These are phyloP conservation scores for Boulengeromyrus knoepffleri DNA, from an alignment of 2,113 vertebrate species.

Conservation along the genomic window DNA sequence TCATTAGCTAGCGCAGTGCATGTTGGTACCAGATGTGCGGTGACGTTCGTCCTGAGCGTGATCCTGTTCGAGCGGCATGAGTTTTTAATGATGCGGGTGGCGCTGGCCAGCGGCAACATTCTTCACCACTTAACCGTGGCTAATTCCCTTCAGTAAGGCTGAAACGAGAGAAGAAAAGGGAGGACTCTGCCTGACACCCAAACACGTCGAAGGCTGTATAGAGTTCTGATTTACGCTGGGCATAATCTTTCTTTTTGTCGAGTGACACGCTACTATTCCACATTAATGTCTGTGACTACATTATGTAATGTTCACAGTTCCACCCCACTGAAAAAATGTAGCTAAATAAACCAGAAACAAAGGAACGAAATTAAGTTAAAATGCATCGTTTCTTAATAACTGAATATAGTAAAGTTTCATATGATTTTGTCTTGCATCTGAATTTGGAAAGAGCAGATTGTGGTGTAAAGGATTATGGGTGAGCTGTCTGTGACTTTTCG, in stretches of 20 bases:
- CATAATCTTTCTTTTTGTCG: background rate
- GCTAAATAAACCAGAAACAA: background rate
- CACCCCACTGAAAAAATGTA: background rate
- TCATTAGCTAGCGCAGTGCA: conserved; percentile 28
- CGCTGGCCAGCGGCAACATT: conserved; percentile 30
- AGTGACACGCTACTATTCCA: background rate
- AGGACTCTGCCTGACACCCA: background rate
- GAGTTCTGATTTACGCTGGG: background rate
- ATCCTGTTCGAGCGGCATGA: conserved; percentile 46
- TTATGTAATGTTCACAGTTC: background rate
- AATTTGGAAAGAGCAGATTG: background rate
- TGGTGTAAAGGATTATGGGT: background rate
- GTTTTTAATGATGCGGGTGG: conserved; percentile 26
- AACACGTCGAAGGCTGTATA: background rate
- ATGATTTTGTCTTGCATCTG: background rate
- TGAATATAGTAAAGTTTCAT: background rate
- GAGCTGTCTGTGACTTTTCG: conserved; percentile 31
- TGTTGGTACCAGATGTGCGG: conserved; percentile 33
- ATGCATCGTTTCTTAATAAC: background rate
- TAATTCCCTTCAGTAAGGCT: conserved; percentile 42
- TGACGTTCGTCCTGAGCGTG: conserved; percentile 34
- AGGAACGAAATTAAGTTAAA: too few species aligned
- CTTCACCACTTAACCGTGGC: conserved; percentile 30
- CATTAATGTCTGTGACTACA: background rate
- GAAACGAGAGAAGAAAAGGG: background rate